Percentiles rank a stretch among this genome's conserved stretches.
Conservation (phyloP, 1,140 invertebrate species). For the Zaprionus africanus region DNA sequence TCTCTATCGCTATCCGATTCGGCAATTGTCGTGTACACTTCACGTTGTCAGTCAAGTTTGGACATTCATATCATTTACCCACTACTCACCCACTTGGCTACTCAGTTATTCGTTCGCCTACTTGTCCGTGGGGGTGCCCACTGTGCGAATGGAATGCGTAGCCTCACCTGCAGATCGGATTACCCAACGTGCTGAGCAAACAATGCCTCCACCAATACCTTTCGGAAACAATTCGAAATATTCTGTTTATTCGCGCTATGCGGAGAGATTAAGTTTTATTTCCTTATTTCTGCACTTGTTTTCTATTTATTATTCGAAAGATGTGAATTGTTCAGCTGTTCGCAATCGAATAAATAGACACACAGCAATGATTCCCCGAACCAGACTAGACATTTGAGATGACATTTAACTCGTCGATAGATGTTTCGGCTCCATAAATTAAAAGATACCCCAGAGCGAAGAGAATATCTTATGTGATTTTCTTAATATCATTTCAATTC, state of each 20-base stretch:
- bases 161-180: constrained; percentile 43
- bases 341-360: constrained; percentile 53
- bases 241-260: constrained; percentile 36
- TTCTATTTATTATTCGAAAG: constrained; percentile 40
- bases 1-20: constrained; percentile 39
- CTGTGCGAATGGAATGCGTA: constrained; percentile 20
- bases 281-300: constrained; percentile 42
- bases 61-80: not conserved
- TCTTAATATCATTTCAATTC: no score
- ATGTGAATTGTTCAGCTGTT: constrained; percentile 51
- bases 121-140: constrained; percentile 11
- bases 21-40: constrained; percentile 25
- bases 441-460: not conserved
- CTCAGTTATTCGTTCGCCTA: constrained; percentile 16
- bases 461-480: not conserved
- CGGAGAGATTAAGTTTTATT: constrained; percentile 20
- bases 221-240: constrained; percentile 57
- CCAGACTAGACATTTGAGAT: constrained; percentile 41
- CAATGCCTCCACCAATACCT: constrained; percentile 46
- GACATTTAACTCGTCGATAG: constrained; percentile 43
- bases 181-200: constrained; percentile 66
- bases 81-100: not conserved
- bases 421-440: not conserved
- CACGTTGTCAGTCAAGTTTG: constrained; percentile 14
- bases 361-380: constrained; percentile 27